phyloP scores from a whole-genome alignment of 2,888 invertebrate genomes.

The Argyresthia albistria region DNA sequence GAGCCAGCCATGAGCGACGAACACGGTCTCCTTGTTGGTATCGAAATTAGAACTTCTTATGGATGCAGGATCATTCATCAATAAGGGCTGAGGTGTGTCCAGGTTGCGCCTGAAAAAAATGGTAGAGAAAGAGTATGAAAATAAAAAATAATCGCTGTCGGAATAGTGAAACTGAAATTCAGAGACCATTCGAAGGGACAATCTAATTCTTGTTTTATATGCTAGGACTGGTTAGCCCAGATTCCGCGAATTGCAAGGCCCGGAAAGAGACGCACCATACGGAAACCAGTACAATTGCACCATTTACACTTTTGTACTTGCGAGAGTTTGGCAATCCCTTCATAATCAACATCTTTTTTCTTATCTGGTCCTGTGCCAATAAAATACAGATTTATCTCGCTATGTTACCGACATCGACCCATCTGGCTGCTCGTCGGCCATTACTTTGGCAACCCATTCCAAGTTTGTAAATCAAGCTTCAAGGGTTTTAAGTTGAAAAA shows the following conservation, averaged over 20 bases:
- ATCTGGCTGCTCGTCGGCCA: no score
- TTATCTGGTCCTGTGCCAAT: no score
- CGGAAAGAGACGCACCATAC: neutral
- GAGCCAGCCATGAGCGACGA: slow-evolving; percentile 43
- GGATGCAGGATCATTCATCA: slow-evolving; percentile 14
- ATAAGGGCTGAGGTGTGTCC: neutral
- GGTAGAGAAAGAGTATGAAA: neutral
- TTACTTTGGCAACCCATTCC: neutral
- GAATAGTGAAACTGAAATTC: neutral
- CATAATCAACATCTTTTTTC: no score
- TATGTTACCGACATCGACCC: no score
- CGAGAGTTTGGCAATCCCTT: no score
- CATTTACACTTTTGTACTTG: no score
- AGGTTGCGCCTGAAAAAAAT: neutral
- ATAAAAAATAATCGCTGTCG: no score
- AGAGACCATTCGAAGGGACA: neutral
- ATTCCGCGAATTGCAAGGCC: neutral
- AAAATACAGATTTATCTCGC: no score
- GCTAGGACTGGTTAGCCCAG: no score
- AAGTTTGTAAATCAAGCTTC: neutral
- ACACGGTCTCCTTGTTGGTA: slow-evolving; percentile 22
- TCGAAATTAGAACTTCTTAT: slow-evolving; percentile 34
- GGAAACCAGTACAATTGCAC: neutral
- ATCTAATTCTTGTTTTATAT: neutral
- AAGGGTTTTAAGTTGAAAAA: neutral